Evolutionary conservation across 2,888 invertebrate species (phyloP).

Genomic region (Cinara cedri): DNA sequence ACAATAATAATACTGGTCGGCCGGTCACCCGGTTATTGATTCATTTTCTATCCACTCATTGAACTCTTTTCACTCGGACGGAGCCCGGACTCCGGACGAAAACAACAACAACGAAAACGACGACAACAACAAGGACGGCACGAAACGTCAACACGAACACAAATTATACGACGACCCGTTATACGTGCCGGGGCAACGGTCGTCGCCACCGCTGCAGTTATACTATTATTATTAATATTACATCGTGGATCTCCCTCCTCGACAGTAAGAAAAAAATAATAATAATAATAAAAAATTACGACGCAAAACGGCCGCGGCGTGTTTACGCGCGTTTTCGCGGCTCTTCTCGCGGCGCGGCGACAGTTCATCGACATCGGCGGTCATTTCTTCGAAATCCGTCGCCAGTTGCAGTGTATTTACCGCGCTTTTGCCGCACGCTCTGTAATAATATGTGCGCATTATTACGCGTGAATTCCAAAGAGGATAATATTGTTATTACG

Average conservation of each 20-base stretch:
- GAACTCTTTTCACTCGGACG: conserved; percentile 33
- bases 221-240: too few relatives aligned
- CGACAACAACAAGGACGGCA: background rate
- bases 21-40: conserved; percentile 8
- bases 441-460: background rate
- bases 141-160: background rate
- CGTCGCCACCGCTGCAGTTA: background rate
- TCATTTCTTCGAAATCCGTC: conserved; percentile 27
- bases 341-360: background rate
- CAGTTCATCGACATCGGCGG: conserved; percentile 48
- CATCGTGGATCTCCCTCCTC: background rate
- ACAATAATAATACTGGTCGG: background rate
- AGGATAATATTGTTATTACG: background rate
- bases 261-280: too few relatives aligned
- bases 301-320: background rate
- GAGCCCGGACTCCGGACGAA: background rate
- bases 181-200: conserved; percentile 31
- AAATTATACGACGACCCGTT: background rate
- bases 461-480: conserved; percentile 11
- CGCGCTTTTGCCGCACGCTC: background rate
- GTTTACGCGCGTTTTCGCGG: background rate
- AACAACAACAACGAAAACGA: background rate
- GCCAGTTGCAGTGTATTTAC: background rate
- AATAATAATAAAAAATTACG: too few relatives aligned
- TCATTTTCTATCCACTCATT: conserved; percentile 49